Evolutionary conservation across 2,113 vertebrate species (phyloP).

Genomic region (Stigmatopora argus): DNA sequence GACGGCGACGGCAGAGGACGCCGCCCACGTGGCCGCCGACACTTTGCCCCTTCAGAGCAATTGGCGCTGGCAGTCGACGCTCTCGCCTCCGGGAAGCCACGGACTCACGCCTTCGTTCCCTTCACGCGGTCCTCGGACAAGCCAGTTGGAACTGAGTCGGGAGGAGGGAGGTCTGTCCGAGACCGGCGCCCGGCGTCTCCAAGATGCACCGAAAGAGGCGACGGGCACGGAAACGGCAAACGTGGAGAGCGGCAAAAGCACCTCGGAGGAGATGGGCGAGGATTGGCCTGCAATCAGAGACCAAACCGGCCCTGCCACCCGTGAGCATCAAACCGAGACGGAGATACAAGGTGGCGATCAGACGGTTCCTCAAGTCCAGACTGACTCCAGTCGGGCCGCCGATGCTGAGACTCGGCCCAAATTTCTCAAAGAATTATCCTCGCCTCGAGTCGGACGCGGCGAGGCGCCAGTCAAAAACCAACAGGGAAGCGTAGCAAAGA

Average conservation of each 20-base stretch:
- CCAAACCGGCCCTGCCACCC: background rate
- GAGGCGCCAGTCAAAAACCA: too few species aligned
- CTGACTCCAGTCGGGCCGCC: conserved; percentile 2
- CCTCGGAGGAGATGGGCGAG: conserved; percentile 9
- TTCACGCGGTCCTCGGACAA: background rate
- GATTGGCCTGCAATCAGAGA: background rate
- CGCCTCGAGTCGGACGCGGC: conserved; percentile 29
- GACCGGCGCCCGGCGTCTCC: conserved; percentile 29
- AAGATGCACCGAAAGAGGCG: conserved; percentile 29
- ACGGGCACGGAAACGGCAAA: background rate
- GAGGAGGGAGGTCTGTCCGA: conserved; percentile 4
- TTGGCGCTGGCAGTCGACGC: conserved; percentile 7
- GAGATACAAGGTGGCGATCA: conserved; percentile 4
- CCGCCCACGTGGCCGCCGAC: background rate
- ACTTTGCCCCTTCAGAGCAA: conserved; percentile 6
- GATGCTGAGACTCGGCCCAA: conserved; percentile 26
- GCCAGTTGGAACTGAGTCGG: conserved; percentile 6
- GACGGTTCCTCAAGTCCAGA: background rate
- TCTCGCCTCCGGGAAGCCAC: conserved; percentile 6
- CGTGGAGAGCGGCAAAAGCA: conserved; percentile 16
- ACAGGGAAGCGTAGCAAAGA: too few species aligned
- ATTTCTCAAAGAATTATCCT: conserved; percentile 54
- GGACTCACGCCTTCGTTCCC: conserved; percentile 2
- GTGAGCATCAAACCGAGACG: conserved; percentile 7
- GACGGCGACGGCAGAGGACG: background rate